Evolutionary conservation across 2,888 invertebrate genomes (phyloP).

Genomic region (Lasioglossum marginatum): DNA sequence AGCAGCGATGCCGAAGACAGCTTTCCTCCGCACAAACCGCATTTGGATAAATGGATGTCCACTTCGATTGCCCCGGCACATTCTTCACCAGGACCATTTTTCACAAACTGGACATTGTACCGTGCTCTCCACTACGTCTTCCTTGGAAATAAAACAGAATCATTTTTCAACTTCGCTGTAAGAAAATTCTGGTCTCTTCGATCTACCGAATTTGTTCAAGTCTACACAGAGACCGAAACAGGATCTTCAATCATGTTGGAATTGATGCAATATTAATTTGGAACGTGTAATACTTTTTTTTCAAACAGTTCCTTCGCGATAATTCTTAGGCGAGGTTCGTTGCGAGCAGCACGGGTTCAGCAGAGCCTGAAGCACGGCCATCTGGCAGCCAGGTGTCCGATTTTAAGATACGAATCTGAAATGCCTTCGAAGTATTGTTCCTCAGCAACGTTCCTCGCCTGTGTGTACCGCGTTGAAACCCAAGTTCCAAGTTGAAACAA

Average conservation of each 20-base stretch:
- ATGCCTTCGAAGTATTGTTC: not conserved
- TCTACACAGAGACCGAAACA: not conserved
- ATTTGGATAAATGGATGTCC: not conserved
- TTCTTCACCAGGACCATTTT: not conserved
- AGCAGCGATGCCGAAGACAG: not conserved
- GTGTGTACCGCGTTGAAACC: not conserved
- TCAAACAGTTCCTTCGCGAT: not conserved
- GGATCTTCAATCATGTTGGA: not conserved
- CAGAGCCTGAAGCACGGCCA: conserved; percentile 38
- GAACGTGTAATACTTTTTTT: not conserved
- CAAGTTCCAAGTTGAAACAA: not conserved
- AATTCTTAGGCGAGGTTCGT: not conserved
- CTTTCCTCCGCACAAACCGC: not conserved
- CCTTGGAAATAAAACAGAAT: not conserved
- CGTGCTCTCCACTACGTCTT: not conserved
- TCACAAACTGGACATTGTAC: not conserved
- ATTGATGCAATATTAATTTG: not conserved
- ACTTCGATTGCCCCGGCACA: not conserved
- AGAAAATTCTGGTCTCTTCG: not conserved
- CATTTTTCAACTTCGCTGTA: not conserved
- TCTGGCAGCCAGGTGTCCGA: conserved; percentile 50
- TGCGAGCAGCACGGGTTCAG: not conserved
- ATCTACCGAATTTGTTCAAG: not conserved
- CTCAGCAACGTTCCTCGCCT: not conserved
- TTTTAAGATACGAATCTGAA: conserved; percentile 42